Conservation (phyloP, 1,140 invertebrate genomes). For the Archivesica marissinica region DNA sequence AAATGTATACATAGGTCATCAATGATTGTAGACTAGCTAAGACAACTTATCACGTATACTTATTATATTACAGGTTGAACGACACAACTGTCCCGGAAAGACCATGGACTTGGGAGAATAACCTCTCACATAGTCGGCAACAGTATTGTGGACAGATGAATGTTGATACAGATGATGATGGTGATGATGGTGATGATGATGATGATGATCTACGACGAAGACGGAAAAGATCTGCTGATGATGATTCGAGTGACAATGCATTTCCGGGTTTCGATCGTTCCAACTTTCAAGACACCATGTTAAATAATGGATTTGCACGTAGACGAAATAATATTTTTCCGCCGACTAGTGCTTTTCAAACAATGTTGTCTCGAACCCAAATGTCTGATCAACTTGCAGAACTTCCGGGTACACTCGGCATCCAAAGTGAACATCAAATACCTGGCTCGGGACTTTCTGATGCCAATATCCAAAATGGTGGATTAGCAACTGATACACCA, state of each 20-base stretch:
- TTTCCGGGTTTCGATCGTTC: constrained; percentile 9
- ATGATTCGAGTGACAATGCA: background rate
- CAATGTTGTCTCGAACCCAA: constrained; percentile 9
- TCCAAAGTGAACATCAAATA: constrained; percentile 16
- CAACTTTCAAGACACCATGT: background rate
- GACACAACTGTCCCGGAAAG: background rate
- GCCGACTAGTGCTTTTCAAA: constrained; percentile 38
- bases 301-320: background rate
- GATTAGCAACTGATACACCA: constrained; percentile 4
- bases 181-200: too few species aligned
- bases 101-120: constrained; percentile 44
- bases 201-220: constrained; percentile 1
- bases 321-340: background rate
- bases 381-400: constrained; percentile 41
- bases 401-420: constrained; percentile 3
- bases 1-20: too few species aligned
- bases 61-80: constrained; percentile 8
- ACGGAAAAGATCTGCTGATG: constrained; percentile 15
- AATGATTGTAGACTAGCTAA: too few species aligned
- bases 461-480: constrained; percentile 30
- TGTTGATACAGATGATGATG: constrained; percentile 28
- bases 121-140: background rate
- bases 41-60: too few species aligned
- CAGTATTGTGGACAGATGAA: constrained; percentile 40
- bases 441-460: constrained; percentile 23